Evolutionary conservation across 2,113 vertebrate genomes (phyloP).

Genomic region (Acrocephalus kingi): DNA sequence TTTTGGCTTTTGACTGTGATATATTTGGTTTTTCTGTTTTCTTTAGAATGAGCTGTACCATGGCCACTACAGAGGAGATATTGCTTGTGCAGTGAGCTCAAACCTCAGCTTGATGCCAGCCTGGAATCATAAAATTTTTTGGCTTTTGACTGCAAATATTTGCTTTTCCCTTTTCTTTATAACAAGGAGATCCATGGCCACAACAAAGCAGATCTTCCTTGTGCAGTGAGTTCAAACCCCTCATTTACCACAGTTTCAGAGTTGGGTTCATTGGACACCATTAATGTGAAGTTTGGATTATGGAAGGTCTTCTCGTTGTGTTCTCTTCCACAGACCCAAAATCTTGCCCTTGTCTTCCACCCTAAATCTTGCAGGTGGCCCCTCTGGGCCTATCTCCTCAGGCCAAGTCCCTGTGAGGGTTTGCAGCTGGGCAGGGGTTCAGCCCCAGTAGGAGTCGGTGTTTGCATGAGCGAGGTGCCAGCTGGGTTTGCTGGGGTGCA

Average conservation of each 20-base stretch:
- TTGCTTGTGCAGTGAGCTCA: not conserved
- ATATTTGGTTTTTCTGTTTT: not conserved
- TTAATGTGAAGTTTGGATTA: not conserved
- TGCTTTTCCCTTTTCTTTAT: not conserved
- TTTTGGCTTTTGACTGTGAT: not conserved
- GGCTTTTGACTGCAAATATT: not conserved
- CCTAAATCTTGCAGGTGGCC: not conserved
- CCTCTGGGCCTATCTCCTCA: not conserved
- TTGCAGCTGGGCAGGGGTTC: not conserved
- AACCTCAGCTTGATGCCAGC: not conserved
- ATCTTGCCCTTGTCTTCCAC: not conserved
- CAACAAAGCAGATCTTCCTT: not conserved
- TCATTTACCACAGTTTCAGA: rapidly evolving
- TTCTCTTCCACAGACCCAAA: not conserved
- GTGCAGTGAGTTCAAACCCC: not conserved
- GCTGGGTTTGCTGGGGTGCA: not conserved
- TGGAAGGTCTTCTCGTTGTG: rapidly evolving
- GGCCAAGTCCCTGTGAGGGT: not conserved
- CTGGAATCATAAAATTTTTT: not conserved
- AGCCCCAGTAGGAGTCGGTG: not conserved
- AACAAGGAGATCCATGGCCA: not conserved
- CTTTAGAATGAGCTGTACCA: not conserved
- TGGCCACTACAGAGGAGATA: not conserved
- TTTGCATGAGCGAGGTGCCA: not conserved
- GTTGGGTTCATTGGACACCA: rapidly evolving